These are phyloP conservation scores for Alligator sinensis DNA, from an alignment of 2,113 vertebrate species.

Conservation along the genomic window DNA sequence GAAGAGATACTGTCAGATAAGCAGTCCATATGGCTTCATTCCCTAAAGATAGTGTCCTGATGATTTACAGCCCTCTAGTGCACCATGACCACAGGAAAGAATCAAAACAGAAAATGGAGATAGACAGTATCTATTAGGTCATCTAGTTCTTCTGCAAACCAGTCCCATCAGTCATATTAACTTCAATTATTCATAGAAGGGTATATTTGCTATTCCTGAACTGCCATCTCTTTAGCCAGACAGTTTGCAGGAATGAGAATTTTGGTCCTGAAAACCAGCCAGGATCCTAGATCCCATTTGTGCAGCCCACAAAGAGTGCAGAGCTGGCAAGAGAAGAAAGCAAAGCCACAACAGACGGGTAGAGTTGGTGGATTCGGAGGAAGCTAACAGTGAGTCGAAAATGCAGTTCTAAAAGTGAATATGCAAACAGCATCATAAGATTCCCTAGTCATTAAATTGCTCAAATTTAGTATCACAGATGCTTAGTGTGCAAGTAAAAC, in stretches of 20 bases:
- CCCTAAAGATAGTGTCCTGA: neutral
- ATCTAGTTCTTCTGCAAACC: neutral
- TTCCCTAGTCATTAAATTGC: neutral
- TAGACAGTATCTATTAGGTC: neutral
- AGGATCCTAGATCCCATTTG: neutral
- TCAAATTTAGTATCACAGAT: neutral
- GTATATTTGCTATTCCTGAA: neutral
- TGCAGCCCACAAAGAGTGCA: neutral
- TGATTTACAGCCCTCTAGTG: neutral
- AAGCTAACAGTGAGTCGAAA: neutral
- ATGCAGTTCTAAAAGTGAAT: neutral
- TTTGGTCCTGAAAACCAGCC: too few relatives aligned
- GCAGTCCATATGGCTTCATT: neutral
- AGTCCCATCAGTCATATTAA: neutral
- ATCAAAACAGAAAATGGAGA: neutral
- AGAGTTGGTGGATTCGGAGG: neutral
- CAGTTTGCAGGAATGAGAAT: too few relatives aligned
- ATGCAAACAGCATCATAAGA: neutral
- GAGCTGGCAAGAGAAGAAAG: neutral
- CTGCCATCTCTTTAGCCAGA: too few relatives aligned
- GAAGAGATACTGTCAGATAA: neutral
- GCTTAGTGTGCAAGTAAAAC: neutral
- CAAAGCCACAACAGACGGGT: fast-evolving
- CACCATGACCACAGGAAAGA: neutral
- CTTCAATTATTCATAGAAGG: neutral